These are phyloP conservation scores for Acomys russatus DNA, from an alignment of 2,797 vertebrate species.

Conservation along the genomic window DNA sequence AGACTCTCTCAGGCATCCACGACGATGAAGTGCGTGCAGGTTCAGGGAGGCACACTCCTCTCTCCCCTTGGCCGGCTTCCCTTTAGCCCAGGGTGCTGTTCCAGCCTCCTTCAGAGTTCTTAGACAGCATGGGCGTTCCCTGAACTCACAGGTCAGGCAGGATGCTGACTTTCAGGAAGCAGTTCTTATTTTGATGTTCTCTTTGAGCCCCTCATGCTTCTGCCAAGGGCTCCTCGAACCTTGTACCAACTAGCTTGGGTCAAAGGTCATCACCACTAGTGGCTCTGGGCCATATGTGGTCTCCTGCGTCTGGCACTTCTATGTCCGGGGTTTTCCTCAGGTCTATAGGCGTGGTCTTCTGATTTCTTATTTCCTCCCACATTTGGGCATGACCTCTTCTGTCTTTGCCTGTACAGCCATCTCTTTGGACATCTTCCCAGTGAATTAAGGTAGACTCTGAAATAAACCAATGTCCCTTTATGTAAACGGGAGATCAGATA, in stretches of 20 bases:
- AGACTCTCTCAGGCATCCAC: not conserved
- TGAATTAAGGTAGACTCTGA: not conserved
- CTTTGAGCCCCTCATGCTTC: not conserved
- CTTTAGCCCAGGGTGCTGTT: not conserved
- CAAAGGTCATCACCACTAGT: not conserved
- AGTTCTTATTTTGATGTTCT: constrained; percentile 8
- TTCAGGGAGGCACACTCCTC: not conserved
- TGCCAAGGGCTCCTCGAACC: not conserved
- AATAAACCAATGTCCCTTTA: not conserved
- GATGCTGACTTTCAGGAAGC: constrained; percentile 37
- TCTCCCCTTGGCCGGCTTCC: not conserved
- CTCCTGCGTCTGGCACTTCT: not conserved
- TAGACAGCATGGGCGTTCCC: not conserved
- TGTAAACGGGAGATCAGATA: not conserved
- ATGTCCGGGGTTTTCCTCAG: not conserved
- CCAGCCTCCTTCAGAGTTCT: not conserved
- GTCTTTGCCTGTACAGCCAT: not conserved
- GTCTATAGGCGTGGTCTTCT: not conserved
- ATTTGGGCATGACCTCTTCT: not conserved
- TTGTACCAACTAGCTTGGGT: not conserved
- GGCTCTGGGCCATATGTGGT: not conserved
- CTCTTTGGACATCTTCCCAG: not conserved
- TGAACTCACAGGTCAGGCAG: not conserved
- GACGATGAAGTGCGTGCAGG: not conserved
- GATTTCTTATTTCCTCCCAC: not conserved